Percentiles rank a stretch among this genome's conserved stretches.
Conservation (phyloP, 2,888 invertebrate species). For the Drosophila dives region DNA sequence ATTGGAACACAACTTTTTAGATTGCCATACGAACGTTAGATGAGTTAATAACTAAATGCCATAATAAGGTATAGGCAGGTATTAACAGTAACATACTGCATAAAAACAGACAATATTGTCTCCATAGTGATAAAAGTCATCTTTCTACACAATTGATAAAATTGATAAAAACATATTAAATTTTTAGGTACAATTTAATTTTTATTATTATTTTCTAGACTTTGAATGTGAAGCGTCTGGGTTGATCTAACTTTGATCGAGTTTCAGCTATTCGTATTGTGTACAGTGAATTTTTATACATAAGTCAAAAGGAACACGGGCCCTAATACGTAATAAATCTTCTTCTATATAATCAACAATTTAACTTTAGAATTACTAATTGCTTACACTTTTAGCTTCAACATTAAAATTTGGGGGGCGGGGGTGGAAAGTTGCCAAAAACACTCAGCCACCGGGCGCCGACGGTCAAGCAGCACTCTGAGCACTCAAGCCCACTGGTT, state of each 20-base stretch:
- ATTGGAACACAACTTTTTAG: neutral
- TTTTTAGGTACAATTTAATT: conserved; percentile 10
- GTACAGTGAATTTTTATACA: conserved; percentile 58
- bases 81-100: neutral
- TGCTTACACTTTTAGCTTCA: conserved; percentile 67
- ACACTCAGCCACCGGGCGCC: conserved; percentile 48
- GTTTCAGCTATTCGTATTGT: conserved; percentile 32
- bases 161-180: neutral
- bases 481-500: conserved; percentile 31
- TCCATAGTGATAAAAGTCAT: too few species aligned
- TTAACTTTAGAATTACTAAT: conserved; percentile 65
- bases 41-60: neutral
- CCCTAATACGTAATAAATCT: conserved; percentile 54
- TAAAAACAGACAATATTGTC: too few species aligned
- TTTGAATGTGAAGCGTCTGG: conserved; percentile 23
- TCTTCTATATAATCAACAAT: conserved; percentile 66
- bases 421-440: neutral
- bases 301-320: conserved; percentile 17
- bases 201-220: conserved; percentile 27
- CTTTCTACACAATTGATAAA: neutral
- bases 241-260: conserved; percentile 24
- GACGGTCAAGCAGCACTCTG: conserved; percentile 62
- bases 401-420: conserved; percentile 52
- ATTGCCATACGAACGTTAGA: neutral
- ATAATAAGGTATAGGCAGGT: neutral